Base-by-base conservation (phyloP, 2,797 vertebrate genomes). In the Coreius guichenoti region DNA sequence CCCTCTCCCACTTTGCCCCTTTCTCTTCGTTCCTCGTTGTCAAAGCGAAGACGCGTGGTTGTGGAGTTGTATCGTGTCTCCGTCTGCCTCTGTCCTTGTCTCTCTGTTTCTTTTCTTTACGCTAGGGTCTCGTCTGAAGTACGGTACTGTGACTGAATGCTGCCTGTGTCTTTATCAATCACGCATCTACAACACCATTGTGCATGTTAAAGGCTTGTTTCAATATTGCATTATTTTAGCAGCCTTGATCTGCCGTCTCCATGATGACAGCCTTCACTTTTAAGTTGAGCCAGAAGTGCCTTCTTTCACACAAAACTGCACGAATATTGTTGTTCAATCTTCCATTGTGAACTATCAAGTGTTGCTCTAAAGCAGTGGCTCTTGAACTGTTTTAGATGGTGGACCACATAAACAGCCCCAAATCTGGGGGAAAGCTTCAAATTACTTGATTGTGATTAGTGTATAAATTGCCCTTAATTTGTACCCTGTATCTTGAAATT, bases 41-140 rank as follows among this genome's bases (percentile, higher is more conserved):
- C 93, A 91, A 90, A 94, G 93, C 92, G 87, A 93, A 93, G 92
- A 94, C 90, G 91, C 93, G 89, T 94, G 89, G 90, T 94, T 90
- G 93, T 95, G 95, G 95, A 96, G 94, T 95, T 95, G 95, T 95
- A 95, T 93, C 93, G 94, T 87, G 89, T 95, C 94, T 95, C 94
- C 92, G 92, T 87, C 78, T 84, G 83, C 86, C 81, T 85, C 61
- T 70, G 85, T 86, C 69, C 75, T 63, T 77, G 87, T 87, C 83
- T 83, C 83, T 89, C 82, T 86, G 84, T 89, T 65, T 86, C 75
- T 87, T 70, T 77, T 80, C 81, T 83, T 90, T 79, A 90, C 91
- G 87, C 83, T 51, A 88, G 54, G 79, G 87, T 88, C 84, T 82
- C 88, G 45, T 90, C 90, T 85, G 86, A 87, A 75, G 85, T 82